Conservation (phyloP, 2,113 vertebrate species). For the Cacatua alba region DNA sequence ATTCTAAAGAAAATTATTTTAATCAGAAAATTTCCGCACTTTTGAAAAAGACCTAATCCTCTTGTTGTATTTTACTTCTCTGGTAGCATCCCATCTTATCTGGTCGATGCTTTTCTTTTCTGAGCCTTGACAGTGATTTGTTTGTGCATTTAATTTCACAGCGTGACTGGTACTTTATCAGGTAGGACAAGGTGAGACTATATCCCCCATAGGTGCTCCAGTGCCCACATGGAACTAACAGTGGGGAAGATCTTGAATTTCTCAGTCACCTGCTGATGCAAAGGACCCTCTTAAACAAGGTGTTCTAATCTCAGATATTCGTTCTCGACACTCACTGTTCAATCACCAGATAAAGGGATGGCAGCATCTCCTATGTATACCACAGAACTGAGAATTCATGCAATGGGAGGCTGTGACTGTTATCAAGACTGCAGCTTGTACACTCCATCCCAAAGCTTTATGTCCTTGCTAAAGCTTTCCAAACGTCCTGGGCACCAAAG, state of each 20-base stretch:
- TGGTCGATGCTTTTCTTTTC: neutral
- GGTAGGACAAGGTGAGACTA: neutral
- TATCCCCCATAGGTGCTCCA: neutral
- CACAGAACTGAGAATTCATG: neutral
- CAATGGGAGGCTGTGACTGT: neutral
- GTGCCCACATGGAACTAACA: rapidly evolving
- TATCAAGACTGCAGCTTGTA: neutral
- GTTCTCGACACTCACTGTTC: neutral
- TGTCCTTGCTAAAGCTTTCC: neutral
- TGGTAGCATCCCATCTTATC: neutral
- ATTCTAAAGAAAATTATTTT: neutral
- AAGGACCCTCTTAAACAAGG: neutral
- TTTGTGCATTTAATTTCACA: neutral
- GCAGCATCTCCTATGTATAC: neutral
- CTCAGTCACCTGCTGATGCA: neutral
- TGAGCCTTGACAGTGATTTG: neutral
- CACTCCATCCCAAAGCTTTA: rapidly evolving
- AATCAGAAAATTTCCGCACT: neutral
- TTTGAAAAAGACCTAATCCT: neutral
- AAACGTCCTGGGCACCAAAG: neutral
- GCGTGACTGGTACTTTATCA: neutral
- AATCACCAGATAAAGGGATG: neutral
- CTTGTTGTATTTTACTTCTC: neutral
- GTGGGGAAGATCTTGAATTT: neutral
- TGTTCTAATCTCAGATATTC: neutral